Percentiles rank a stretch among this genome's conserved stretches.
Conservation (phyloP, 2,888 invertebrate genomes). For the Ceraclea dissimilis region DNA sequence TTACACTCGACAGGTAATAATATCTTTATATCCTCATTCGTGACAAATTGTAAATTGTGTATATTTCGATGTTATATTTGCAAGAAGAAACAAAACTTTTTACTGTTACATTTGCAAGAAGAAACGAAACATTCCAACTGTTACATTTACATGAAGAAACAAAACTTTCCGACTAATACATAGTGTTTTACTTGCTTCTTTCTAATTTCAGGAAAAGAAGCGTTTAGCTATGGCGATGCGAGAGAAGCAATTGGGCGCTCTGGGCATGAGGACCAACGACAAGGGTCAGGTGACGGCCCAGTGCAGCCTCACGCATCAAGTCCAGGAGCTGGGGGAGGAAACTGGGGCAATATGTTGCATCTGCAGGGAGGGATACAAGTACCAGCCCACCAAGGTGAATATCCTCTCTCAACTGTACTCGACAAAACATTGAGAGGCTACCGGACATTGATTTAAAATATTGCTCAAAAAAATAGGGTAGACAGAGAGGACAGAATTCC, state of each 20-base stretch:
- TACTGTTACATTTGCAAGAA: too few species aligned
- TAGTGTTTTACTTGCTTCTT: too few species aligned
- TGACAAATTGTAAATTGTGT: too few species aligned
- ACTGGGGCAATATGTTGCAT: constrained; percentile 94
- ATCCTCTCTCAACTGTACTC: not conserved
- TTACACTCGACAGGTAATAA: constrained; percentile 72
- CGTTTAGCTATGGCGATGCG: constrained; percentile 96
- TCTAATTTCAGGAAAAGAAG: constrained; percentile 85
- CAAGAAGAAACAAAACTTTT: too few species aligned
- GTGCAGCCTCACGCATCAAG: constrained; percentile 82
- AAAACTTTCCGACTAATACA: too few species aligned
- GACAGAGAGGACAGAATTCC: too few species aligned
- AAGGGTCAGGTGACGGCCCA: constrained; percentile 94
- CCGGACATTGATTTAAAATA: too few species aligned
- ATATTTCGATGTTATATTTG: too few species aligned
- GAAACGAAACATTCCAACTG: too few species aligned
- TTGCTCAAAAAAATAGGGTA: too few species aligned
- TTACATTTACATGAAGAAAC: too few species aligned
- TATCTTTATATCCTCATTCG: too few species aligned
- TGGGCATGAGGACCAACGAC: constrained; percentile 94
- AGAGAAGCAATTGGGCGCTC: constrained; percentile 88
- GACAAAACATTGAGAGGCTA: not conserved
- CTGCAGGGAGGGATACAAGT: constrained; percentile 95
- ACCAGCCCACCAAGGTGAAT: constrained; percentile 76
- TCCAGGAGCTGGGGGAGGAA: constrained; percentile 93